Evolutionary conservation across 2,888 invertebrate genomes (phyloP), one percentile per base, ranked within the genome.

Genomic region (Eumacrocentrus americanus): DNA sequence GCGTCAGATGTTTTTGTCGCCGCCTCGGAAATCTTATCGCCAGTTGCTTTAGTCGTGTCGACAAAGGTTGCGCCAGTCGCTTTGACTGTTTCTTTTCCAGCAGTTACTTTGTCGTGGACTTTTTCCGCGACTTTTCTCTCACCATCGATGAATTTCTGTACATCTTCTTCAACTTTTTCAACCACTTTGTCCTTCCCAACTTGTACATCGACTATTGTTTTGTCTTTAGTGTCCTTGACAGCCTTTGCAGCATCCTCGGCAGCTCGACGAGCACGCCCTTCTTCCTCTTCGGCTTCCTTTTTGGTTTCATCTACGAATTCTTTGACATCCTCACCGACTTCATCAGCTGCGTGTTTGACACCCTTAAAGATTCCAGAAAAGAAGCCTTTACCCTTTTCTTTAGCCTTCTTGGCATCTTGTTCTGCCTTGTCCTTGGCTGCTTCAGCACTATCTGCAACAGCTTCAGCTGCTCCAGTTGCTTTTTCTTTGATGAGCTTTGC

Each of bases 1-100:
- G 14, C 34, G 48, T 47, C 61, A n/a, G 40, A 16, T 54, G n/a
- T n/a, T 52, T 58, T 64, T 16, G 16, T 25, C 5, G 29, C 7
- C 23, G 42, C 48, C 1, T 53, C 47, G 34, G 57, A 57, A 14
- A 64, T 42, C 46, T 66, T 67, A 23, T 66, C 63, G 14, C 51
- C 56, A 6, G 67, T 44, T 2, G 29, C 62, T 59, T 62, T 67
- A 0, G 58, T 51, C 3, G 53, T 37, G 37, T 69, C 29, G 4
- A 29, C 29, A 29, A 29, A 6, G 29, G 58, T 62, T 0, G 35
- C 18, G 0, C 67, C 63, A 0, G 20, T 54, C 7, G 35, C 34
- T 23, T 38, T 18, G 68, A 12, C 22, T 63, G 47, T 9, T 58
- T 51, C 25, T 60, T 61, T 20, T 44, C 55, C 6, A 14, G 54